Percentiles rank a stretch among this genome's conserved stretches.
Evolutionary conservation across 2,797 vertebrate species (phyloP).

Genomic region (Rousettus madagascariensis): DNA sequence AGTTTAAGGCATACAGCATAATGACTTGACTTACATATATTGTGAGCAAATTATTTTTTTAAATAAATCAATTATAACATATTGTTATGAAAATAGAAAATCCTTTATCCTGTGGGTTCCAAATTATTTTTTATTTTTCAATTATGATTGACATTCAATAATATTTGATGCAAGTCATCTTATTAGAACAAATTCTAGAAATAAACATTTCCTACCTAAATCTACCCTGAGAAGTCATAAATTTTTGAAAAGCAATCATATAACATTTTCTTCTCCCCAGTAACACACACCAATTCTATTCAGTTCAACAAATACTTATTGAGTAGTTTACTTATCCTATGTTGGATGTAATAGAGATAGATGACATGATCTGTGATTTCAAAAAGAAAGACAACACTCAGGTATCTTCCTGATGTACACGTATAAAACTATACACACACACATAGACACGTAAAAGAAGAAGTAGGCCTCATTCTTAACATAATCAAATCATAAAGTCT

Average conservation of each 20-base stretch:
- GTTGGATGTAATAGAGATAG: not conserved
- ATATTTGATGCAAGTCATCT: not conserved
- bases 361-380: not conserved
- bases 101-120: too few species aligned
- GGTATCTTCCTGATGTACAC: not conserved
- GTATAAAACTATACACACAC: not conserved
- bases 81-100: too few species aligned
- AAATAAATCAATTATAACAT: too few species aligned
- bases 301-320: not conserved
- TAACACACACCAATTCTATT: not conserved
- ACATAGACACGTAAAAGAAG: not conserved
- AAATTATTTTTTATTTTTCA: too few species aligned
- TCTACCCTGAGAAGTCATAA: not conserved
- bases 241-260: not conserved
- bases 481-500: constrained; percentile 8
- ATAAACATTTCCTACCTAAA: constrained; percentile 2
- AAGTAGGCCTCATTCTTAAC: not conserved
- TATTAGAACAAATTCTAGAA: constrained; percentile 48
- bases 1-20: too few species aligned
- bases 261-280: not conserved
- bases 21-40: too few species aligned
- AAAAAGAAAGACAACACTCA: constrained; percentile 7
- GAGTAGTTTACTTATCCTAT: not conserved
- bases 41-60: too few species aligned
- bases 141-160: too few species aligned